These are phyloP conservation scores for Sphecodes monilicornis DNA, from an alignment of 2,888 invertebrate species.

Conservation along the genomic window DNA sequence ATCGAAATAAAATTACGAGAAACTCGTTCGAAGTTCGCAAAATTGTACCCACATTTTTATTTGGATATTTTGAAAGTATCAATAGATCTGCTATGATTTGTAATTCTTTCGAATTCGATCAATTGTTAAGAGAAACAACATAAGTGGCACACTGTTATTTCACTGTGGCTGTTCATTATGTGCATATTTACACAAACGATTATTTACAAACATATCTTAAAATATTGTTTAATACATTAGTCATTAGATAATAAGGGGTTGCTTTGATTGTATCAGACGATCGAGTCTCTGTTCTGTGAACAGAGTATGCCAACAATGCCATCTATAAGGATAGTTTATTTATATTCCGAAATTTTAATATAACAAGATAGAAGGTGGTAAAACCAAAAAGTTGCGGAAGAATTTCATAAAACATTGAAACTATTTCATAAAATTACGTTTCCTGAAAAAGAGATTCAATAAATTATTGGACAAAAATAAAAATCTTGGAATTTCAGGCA, in stretches of 20 bases:
- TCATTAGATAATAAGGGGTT: constrained; percentile 4
- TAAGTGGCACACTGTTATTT: constrained; percentile 43
- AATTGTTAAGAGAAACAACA: constrained; percentile 31
- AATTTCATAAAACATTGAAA: background rate
- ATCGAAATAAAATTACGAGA: constrained; percentile 1
- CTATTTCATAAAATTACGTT: constrained; percentile 1
- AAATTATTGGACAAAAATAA: background rate
- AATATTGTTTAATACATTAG: constrained; percentile 14
- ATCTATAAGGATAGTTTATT: constrained; percentile 25
- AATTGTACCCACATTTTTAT: constrained; percentile 57
- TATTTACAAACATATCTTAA: constrained; percentile 30
- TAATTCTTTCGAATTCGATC: constrained; percentile 28
- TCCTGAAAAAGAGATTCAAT: background rate
- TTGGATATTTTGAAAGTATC: constrained; percentile 28
- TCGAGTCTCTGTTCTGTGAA: constrained; percentile 41
- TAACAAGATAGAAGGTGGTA: background rate
- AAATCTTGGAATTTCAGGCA: background rate
- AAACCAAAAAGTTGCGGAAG: background rate
- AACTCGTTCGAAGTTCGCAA: constrained; percentile 14
- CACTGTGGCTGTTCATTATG: constrained; percentile 11
- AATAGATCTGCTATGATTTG: constrained; percentile 28
- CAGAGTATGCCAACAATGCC: constrained; percentile 39
- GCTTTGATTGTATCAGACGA: constrained; percentile 18
- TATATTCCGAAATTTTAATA: background rate
- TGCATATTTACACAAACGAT: background rate